Conservation (phyloP, 2,888 invertebrate genomes). For the Eutolmus rufibarbis region DNA sequence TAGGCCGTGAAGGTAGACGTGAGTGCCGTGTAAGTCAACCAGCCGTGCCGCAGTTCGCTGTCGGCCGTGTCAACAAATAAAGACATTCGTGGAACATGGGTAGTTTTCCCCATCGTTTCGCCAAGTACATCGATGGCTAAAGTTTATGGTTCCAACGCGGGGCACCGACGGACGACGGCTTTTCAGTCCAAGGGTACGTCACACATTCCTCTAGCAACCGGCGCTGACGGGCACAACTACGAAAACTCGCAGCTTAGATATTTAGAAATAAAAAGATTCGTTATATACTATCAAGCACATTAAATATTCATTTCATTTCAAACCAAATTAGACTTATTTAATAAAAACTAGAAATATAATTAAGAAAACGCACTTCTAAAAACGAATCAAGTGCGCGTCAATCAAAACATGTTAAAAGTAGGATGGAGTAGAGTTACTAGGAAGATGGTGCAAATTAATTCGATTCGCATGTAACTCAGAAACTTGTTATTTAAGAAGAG, state of each 20-base stretch:
- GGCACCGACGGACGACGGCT: not conserved
- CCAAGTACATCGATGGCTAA: not conserved
- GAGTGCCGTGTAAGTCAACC: not conserved
- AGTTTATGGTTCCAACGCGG: not conserved
- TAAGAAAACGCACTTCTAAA: no score
- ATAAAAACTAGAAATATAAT: no score
- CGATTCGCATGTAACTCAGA: no score
- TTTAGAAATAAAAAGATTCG: not conserved
- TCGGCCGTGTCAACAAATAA: slow-evolving; percentile 5
- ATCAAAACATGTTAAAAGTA: no score
- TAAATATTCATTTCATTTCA: no score
- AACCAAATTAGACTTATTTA: no score
- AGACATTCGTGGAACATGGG: not conserved
- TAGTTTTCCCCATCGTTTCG: not conserved
- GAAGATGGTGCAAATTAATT: no score
- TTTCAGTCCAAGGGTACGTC: not conserved
- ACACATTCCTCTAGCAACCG: not conserved
- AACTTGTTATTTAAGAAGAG: no score
- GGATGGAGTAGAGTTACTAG: no score
- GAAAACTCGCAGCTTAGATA: not conserved
- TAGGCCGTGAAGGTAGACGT: not conserved
- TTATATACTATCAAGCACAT: not conserved
- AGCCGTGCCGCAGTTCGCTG: not conserved
- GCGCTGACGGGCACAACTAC: not conserved
- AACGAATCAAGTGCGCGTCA: no score